phyloP scores from a whole-genome alignment of 1,140 invertebrate species.

The Drosophila quadrilineata region DNA sequence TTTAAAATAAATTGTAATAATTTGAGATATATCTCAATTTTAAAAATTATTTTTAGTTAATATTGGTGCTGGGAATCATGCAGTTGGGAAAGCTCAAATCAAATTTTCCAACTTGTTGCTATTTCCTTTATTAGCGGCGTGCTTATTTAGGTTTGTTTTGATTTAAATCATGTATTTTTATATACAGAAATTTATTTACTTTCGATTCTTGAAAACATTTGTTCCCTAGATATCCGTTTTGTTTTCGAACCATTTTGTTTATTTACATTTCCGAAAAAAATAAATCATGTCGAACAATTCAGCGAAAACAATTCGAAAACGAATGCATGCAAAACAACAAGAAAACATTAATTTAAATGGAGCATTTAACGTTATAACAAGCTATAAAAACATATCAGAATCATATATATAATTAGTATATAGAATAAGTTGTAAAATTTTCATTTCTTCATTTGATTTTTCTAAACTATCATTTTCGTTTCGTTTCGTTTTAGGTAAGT shows the following conservation, averaged over 20 bases:
- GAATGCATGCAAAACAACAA: not conserved
- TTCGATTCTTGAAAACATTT: slow-evolving; percentile 27
- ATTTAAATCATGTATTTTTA: slow-evolving; percentile 13
- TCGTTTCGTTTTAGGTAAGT: slow-evolving; percentile 72
- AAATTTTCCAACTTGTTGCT: too few relatives aligned
- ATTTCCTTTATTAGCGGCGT: not conserved
- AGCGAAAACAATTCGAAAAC: too few relatives aligned
- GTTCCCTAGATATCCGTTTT: slow-evolving; percentile 15
- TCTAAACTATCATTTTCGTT: too few relatives aligned
- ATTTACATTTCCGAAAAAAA: slow-evolving; percentile 32
- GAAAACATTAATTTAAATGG: not conserved
- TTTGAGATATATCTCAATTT: too few relatives aligned
- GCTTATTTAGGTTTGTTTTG: slow-evolving; percentile 16
- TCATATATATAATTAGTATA: not conserved
- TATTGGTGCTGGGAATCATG: too few relatives aligned
- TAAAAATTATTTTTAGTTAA: too few relatives aligned
- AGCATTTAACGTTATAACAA: too few relatives aligned
- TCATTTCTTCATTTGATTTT: too few relatives aligned
- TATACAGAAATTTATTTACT: slow-evolving; percentile 35
- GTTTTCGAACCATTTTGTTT: slow-evolving; percentile 26
- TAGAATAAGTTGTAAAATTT: slow-evolving; percentile 26
- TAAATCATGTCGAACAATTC: not conserved
- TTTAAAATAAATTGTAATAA: too few relatives aligned
- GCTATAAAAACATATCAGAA: too few relatives aligned
- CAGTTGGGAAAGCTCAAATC: too few relatives aligned